phyloP scores from a whole-genome alignment of 2,113 vertebrate genomes.

The Choloepus hoffmanni region DNA sequence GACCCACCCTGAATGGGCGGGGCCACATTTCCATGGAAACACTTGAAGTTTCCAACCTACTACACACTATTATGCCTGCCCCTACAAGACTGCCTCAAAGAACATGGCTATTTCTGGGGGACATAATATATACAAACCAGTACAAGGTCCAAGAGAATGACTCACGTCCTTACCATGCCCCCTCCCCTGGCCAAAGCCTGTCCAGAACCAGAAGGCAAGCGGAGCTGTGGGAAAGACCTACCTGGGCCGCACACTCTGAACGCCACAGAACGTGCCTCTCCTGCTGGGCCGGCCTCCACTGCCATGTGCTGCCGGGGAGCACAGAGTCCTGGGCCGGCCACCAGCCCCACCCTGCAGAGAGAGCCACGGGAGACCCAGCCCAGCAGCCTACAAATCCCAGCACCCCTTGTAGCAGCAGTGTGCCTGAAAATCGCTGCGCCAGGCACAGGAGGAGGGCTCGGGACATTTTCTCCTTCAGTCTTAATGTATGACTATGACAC shows the following conservation, averaged over 20 bases:
- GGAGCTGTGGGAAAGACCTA: not conserved
- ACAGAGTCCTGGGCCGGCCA: not conserved
- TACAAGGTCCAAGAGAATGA: too few species aligned
- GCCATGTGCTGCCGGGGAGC: accelerated
- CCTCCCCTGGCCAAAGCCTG: not conserved
- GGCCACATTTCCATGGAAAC: too few species aligned
- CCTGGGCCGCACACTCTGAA: not conserved
- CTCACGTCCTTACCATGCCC: not conserved
- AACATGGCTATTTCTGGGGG: too few species aligned
- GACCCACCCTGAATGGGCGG: too few species aligned
- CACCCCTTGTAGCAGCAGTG: too few species aligned
- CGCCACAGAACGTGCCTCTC: not conserved
- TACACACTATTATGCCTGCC: too few species aligned
- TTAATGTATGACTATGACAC: accelerated
- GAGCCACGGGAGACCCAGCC: too few species aligned
- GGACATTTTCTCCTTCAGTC: accelerated
- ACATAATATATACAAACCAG: too few species aligned
- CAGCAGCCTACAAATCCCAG: not conserved
- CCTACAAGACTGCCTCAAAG: too few species aligned
- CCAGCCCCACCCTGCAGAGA: not conserved
- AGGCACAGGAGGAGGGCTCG: not conserved
- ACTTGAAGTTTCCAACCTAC: too few species aligned
- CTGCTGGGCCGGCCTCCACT: accelerated
- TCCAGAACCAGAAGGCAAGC: accelerated
- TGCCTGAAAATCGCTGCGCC: accelerated